Evolutionary conservation across 2,888 invertebrate species (phyloP).

Genomic region (Morpho helenor): DNA sequence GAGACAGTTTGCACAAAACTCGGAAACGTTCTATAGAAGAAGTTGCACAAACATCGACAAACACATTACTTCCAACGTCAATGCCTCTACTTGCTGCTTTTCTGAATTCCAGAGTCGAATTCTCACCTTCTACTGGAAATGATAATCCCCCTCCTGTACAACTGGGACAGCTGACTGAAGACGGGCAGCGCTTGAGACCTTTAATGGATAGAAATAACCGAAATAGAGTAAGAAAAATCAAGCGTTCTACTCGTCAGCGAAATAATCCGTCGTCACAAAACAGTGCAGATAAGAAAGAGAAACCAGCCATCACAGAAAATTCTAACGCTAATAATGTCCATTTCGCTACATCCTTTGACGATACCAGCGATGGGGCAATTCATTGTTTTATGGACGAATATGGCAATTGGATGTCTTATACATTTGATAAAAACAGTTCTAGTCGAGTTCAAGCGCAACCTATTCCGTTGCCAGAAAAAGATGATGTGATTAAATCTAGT

Average conservation of each 20-base stretch:
- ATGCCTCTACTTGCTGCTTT: constrained; percentile 82
- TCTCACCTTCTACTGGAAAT: constrained; percentile 65
- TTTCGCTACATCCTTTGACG: constrained; percentile 88
- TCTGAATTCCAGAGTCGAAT: constrained; percentile 80
- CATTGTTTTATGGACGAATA: constrained; percentile 93
- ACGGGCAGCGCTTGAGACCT: constrained; percentile 58
- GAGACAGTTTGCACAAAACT: constrained; percentile 63
- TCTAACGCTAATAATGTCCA: constrained; percentile 71
- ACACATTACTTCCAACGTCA: constrained; percentile 81
- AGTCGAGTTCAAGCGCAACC: constrained; percentile 69
- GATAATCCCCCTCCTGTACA: constrained; percentile 51
- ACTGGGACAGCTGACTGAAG: constrained; percentile 47
- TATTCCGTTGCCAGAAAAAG: constrained; percentile 55
- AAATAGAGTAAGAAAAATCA: constrained; percentile 75
- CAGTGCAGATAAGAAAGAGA: constrained; percentile 54
- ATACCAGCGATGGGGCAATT: constrained; percentile 90
- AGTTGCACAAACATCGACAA: constrained; percentile 82
- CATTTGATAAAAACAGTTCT: constrained; percentile 88
- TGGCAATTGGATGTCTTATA: constrained; percentile 90
- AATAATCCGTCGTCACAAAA: constrained; percentile 56
- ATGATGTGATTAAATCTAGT: constrained; percentile 45
- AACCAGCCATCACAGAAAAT: constrained; percentile 44
- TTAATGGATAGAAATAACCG: constrained; percentile 73
- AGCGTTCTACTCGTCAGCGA: constrained; percentile 74
- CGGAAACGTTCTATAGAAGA: constrained; percentile 77